A percentile compares a stretch with the other conserved stretches of the same genome.
Conservation (phyloP, 2,797 vertebrate species). For the Chiloscyllium punctatum region DNA sequence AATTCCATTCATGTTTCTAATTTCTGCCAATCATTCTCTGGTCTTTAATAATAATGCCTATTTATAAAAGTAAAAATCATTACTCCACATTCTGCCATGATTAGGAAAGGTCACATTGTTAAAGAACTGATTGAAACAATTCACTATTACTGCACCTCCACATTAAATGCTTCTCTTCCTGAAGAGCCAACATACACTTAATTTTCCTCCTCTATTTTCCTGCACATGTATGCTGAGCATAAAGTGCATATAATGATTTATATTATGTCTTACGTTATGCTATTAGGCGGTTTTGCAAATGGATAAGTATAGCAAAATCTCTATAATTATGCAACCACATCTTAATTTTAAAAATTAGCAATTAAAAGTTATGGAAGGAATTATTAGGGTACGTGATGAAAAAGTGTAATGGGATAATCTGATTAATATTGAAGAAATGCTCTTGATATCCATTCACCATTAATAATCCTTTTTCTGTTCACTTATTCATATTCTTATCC, state of each 20-base stretch:
- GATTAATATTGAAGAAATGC: constrained; percentile 21
- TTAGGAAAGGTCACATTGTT: background rate
- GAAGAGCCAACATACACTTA: background rate
- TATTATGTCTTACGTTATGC: background rate
- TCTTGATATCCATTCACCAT: background rate
- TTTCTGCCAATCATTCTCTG: background rate
- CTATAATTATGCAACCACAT: background rate
- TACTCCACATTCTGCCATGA: background rate
- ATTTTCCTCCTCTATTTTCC: background rate
- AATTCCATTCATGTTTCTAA: background rate
- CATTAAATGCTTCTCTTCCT: background rate
- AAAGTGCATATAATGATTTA: background rate
- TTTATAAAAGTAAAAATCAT: background rate
- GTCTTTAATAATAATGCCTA: background rate
- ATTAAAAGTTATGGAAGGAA: background rate
- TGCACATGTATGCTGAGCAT: background rate
- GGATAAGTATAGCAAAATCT: background rate
- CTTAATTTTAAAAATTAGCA: constrained; percentile 23
- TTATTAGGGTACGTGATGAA: background rate
- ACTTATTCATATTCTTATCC: constrained; percentile 20
- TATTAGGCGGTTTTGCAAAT: background rate
- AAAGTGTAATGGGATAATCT: constrained; percentile 16
- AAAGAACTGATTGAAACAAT: background rate
- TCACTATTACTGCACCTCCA: background rate
- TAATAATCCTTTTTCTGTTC: constrained; percentile 20